These are phyloP conservation scores for Oscheius sp. DNA, from an alignment of 1,140 invertebrate genomes.

Conservation along the genomic window DNA sequence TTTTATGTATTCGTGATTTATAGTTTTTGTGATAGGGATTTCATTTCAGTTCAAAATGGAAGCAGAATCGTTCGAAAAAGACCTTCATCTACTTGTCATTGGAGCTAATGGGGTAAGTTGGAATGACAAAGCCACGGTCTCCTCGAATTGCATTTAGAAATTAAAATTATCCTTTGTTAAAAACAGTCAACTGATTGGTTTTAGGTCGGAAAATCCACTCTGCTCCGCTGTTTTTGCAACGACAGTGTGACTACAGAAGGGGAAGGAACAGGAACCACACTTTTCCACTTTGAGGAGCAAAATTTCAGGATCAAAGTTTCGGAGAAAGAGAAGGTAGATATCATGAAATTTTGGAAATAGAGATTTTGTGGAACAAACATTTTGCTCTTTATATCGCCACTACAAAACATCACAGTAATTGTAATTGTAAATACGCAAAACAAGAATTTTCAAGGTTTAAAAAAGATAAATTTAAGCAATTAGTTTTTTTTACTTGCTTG, in stretches of 20 bases:
- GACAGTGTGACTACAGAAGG: slow-evolving; percentile 1
- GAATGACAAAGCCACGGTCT: too few relatives aligned
- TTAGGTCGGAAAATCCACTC: slow-evolving; percentile 11
- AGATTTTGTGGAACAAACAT: too few relatives aligned
- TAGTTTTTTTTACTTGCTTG: background rate
- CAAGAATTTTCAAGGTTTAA: too few relatives aligned
- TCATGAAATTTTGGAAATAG: background rate
- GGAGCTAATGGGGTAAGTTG: background rate
- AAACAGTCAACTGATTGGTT: background rate
- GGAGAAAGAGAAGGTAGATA: background rate
- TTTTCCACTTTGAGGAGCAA: background rate
- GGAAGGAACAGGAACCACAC: background rate
- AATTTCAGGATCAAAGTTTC: background rate
- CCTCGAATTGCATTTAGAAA: too few relatives aligned
- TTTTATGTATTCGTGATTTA: too few relatives aligned
- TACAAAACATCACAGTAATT: too few relatives aligned
- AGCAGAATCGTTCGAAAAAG: background rate
- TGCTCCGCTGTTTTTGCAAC: slow-evolving; percentile 19
- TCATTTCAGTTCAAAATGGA: too few relatives aligned
- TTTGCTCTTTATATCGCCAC: too few relatives aligned
- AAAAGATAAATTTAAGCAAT: too few relatives aligned
- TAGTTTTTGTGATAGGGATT: too few relatives aligned
- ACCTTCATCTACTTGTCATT: background rate
- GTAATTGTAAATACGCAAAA: too few relatives aligned
- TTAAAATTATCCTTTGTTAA: background rate